Evolutionary conservation across 2,797 vertebrate species (phyloP).

Genomic region (Delichon dasypus): DNA sequence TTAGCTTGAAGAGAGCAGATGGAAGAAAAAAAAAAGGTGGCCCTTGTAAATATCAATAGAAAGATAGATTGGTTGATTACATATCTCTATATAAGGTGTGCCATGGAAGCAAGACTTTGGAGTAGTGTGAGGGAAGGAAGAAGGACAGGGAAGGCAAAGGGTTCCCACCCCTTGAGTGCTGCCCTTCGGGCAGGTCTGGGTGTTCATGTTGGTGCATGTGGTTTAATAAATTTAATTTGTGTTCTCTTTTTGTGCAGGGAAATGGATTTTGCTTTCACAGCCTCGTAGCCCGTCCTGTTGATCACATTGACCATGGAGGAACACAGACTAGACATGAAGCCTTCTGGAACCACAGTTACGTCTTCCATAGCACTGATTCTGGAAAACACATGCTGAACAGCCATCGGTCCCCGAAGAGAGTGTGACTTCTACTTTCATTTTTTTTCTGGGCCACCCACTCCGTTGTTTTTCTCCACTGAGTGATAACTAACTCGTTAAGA

Average conservation of each 20-base stretch:
- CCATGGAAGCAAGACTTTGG: neutral
- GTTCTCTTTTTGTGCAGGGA: conserved; percentile 60
- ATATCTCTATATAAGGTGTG: neutral
- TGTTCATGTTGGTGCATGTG: neutral
- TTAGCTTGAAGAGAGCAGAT: neutral
- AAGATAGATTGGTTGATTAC: neutral
- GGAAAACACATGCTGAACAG: conserved; percentile 38
- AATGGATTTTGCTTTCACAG: conserved; percentile 58
- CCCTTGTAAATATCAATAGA: neutral
- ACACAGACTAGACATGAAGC: conserved; percentile 25
- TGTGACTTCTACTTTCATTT: conserved; percentile 25
- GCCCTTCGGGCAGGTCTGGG: rapidly evolving
- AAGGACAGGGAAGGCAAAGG: neutral
- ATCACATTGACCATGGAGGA: conserved; percentile 57
- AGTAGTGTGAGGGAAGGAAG: neutral
- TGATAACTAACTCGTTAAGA: conserved; percentile 12
- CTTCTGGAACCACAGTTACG: conserved; percentile 36
- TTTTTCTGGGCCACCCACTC: neutral
- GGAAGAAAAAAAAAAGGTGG: neutral
- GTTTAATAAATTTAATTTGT: conserved; percentile 27
- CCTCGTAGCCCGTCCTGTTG: conserved; percentile 52
- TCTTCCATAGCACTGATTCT: conserved; percentile 59
- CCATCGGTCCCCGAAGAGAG: conserved; percentile 5
- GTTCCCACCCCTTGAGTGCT: neutral
- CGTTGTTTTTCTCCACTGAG: neutral